phyloP scores from a whole-genome alignment of 2,888 invertebrate species.

The Lapara coniferarum region DNA sequence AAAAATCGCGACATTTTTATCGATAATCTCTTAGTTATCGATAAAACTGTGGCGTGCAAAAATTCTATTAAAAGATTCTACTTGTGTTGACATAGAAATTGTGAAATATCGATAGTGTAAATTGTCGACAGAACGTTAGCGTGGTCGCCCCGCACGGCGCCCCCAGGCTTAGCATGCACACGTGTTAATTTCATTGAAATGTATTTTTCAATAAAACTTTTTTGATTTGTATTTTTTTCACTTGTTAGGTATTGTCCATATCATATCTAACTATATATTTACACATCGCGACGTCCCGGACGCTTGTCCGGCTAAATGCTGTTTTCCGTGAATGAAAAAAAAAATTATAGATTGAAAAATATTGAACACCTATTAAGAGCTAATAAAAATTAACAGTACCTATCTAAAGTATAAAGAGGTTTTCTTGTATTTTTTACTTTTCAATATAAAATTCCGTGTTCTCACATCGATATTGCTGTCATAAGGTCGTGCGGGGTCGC shows the following conservation, averaged over 20 bases:
- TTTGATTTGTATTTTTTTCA: slow-evolving; percentile 58
- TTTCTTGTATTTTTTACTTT: slow-evolving; percentile 41
- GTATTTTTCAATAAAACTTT: slow-evolving; percentile 81
- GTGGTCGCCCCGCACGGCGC: slow-evolving; percentile 35
- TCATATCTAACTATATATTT: slow-evolving; percentile 79
- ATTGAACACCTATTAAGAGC: slow-evolving; percentile 82
- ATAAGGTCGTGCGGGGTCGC: slow-evolving; percentile 49
- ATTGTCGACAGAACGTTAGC: not conserved
- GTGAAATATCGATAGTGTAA: not conserved
- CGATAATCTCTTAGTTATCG: too few species aligned
- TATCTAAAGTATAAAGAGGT: slow-evolving; percentile 75
- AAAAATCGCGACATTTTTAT: too few species aligned
- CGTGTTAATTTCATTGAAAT: slow-evolving; percentile 74
- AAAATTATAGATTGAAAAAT: slow-evolving; percentile 67
- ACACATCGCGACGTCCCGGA: slow-evolving; percentile 56
- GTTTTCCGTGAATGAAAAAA: slow-evolving; percentile 55
- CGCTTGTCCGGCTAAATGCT: slow-evolving; percentile 63
- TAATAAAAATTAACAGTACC: slow-evolving; percentile 80
- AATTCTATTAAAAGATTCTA: too few species aligned
- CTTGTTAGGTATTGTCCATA: slow-evolving; percentile 84
- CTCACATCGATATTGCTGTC: slow-evolving; percentile 37
- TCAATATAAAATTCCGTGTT: slow-evolving; percentile 56
- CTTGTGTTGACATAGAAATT: too few species aligned
- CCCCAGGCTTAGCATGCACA: slow-evolving; percentile 66
- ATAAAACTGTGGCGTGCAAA: too few species aligned